Percentiles rank a stretch among this genome's conserved stretches.
These are phyloP conservation scores for Scelioninae gen. 2 DNA, from an alignment of 2,888 invertebrate genomes.

Conservation along the genomic window DNA sequence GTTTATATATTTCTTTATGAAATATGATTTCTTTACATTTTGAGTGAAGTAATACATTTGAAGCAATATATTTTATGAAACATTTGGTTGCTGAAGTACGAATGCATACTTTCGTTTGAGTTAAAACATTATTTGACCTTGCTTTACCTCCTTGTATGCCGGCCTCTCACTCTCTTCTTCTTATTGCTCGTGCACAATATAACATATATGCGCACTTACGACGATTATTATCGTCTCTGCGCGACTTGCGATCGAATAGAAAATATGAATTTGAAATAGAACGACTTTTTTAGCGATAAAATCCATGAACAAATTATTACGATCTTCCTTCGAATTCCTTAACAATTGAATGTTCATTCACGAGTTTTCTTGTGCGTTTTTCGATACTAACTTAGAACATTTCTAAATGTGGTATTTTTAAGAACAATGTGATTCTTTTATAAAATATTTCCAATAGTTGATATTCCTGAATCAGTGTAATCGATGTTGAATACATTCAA, in stretches of 20 bases:
- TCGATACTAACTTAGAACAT: conserved; percentile 13
- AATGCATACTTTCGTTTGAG: conserved; percentile 26
- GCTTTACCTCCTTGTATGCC: conserved; percentile 46
- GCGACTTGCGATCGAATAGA: conserved; percentile 37
- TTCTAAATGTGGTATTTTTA: conserved; percentile 21
- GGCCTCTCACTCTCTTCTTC: conserved; percentile 58
- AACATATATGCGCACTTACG: conserved; percentile 36
- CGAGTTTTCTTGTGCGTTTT: conserved; percentile 30
- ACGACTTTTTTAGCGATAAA: conserved; percentile 37
- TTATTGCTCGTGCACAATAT: conserved; percentile 53
- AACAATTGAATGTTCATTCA: conserved; percentile 35
- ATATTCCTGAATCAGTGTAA: conserved; percentile 3
- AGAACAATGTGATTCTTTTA: conserved; percentile 17
- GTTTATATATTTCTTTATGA: too few species aligned
- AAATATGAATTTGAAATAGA: conserved; percentile 42
- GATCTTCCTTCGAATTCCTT: conserved; percentile 54
- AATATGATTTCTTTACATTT: too few species aligned
- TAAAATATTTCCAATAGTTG: conserved; percentile 16
- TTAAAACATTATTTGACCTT: conserved; percentile 45
- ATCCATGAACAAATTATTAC: conserved; percentile 33
- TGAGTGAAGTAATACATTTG: too few species aligned
- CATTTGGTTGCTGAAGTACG: conserved; percentile 37
- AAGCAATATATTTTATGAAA: conserved; percentile 19
- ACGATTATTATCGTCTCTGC: conserved; percentile 43
- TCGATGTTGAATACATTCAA: too few species aligned